Evolutionary conservation across 1,140 invertebrate genomes (phyloP).

Genomic region (Leptinotarsa defecta): DNA sequence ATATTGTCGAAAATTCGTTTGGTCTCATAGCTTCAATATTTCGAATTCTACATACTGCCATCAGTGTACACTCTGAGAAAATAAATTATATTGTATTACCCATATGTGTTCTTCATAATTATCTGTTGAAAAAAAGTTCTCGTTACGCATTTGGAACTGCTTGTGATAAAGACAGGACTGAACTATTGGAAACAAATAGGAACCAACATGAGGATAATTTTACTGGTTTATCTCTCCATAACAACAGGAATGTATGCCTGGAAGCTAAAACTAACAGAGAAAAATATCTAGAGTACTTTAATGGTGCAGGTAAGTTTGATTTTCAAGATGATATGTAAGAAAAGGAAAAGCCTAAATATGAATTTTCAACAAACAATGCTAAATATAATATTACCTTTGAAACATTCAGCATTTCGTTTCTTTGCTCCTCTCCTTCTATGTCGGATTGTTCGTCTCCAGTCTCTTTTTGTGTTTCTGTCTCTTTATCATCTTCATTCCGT

Average conservation of each 20-base stretch:
- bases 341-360: conserved; percentile 22
- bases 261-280: conserved; percentile 1
- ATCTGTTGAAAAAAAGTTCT: conserved; percentile 9
- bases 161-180: conserved; percentile 16
- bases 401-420: neutral
- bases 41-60: conserved; percentile 19
- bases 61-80: conserved; percentile 20
- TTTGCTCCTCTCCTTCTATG: neutral
- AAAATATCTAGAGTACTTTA: conserved; percentile 21
- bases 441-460: neutral
- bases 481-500: conserved; percentile 14
- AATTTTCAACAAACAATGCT: conserved; percentile 1
- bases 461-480: conserved; percentile 9
- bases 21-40: conserved; percentile 28
- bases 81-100: conserved; percentile 14
- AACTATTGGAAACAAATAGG: conserved; percentile 19
- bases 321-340: conserved; percentile 23
- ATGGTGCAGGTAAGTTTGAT: neutral
- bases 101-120: conserved; percentile 30
- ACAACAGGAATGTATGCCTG: neutral
- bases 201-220: conserved; percentile 15
- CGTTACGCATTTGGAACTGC: neutral
- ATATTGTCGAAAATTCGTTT: conserved; percentile 28
- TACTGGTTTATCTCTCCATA: neutral
- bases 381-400: neutral